Conservation (phyloP, 1,140 invertebrate species). For the Sitodiplosis mosellana region DNA sequence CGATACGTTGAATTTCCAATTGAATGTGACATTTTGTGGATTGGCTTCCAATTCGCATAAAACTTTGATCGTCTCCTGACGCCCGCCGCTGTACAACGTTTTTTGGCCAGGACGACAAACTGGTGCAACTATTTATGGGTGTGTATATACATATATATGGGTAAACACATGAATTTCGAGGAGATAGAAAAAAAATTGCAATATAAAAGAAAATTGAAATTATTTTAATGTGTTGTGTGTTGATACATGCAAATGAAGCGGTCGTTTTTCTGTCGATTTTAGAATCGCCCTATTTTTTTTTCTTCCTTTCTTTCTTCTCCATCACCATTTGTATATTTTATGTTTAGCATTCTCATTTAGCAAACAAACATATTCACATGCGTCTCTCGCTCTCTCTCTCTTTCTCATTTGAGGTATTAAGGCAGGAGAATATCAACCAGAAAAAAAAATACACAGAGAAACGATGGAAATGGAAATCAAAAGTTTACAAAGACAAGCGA, state of each 20-base stretch:
- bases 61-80: slow-evolving; percentile 56
- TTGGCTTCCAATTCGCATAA: slow-evolving; percentile 72
- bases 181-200: background rate
- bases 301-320: too few species aligned
- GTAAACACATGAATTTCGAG: background rate
- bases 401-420: too few species aligned
- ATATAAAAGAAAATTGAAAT: slow-evolving; percentile 2
- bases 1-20: slow-evolving; percentile 63
- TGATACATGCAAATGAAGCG: background rate
- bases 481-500: too few species aligned
- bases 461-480: too few species aligned
- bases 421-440: too few species aligned
- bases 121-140: slow-evolving; percentile 39
- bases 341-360: too few species aligned
- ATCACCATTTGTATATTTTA: too few species aligned
- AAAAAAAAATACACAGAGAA: too few species aligned
- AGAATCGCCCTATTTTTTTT: too few species aligned
- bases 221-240: background rate
- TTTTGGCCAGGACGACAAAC: slow-evolving; percentile 45
- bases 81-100: slow-evolving; percentile 52
- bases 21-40: slow-evolving; percentile 48
- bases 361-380: too few species aligned
- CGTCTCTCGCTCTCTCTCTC: too few species aligned
- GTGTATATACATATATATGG: background rate
- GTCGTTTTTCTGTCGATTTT: too few species aligned